A percentile compares a stretch with the other conserved stretches of the same genome.
Conservation (phyloP, 2,888 invertebrate species). For the Phrixothrix hirtus region DNA sequence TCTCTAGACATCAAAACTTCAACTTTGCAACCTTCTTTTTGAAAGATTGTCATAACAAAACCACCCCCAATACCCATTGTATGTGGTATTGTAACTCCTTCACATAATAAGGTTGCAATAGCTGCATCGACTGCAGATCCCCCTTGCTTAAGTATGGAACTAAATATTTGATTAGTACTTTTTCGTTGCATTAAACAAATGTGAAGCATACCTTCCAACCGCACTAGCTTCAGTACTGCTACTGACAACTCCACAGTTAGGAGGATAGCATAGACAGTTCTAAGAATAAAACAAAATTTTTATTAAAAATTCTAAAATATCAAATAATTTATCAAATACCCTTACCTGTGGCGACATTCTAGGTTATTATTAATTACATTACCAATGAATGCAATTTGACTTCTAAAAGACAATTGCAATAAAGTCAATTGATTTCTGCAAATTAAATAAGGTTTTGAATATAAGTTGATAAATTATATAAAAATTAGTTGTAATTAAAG, state of each 20-base stretch:
- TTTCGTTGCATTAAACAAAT: background rate
- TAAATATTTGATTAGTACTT: background rate
- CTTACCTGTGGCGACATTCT: too few species aligned
- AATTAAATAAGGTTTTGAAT: too few species aligned
- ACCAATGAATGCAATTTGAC: too few species aligned
- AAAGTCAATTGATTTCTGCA: too few species aligned
- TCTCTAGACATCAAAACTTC: slow-evolving; percentile 7
- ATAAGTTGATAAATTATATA: too few species aligned
- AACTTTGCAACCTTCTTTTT: background rate
- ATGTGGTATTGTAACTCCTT: slow-evolving; percentile 10
- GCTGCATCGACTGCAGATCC: slow-evolving; percentile 9
- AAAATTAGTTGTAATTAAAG: too few species aligned
- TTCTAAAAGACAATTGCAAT: too few species aligned
- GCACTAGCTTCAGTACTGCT: background rate
- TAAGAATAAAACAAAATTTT: too few species aligned
- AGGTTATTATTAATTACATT: too few species aligned
- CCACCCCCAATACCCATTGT: slow-evolving; percentile 11
- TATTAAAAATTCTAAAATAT: too few species aligned
- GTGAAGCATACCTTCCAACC: background rate
- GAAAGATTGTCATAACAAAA: slow-evolving; percentile 8
- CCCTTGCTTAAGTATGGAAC: slow-evolving; percentile 4
- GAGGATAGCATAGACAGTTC: too few species aligned
- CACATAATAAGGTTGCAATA: slow-evolving; percentile 10
- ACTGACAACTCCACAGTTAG: slow-evolving; percentile 1
- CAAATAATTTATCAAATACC: too few species aligned